These are phyloP conservation scores for Xestoiulus laeticollis DNA, from an alignment of 2,888 invertebrate species.

Conservation along the genomic window DNA sequence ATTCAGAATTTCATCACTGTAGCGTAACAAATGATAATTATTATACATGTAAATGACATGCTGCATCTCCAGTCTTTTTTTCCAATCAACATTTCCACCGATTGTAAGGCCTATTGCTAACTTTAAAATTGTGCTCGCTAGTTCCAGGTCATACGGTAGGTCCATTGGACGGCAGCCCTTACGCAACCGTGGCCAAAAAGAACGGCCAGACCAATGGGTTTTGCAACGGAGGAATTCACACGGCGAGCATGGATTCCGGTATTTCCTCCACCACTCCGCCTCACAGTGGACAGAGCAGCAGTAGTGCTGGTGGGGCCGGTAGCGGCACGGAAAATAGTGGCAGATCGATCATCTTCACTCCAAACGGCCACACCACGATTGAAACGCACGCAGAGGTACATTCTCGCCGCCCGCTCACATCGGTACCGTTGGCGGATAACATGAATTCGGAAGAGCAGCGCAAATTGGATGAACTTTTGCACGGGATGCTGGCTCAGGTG, in stretches of 20 bases:
- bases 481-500: conserved; percentile 87
- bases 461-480: conserved; percentile 79
- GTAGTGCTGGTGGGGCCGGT: conserved; percentile 52
- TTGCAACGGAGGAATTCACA: conserved; percentile 69
- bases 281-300: conserved; percentile 53
- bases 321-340: conserved; percentile 1
- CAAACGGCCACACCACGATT: conserved; percentile 54
- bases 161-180: conserved; percentile 88
- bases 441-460: conserved; percentile 66
- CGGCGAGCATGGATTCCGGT: conserved; percentile 90
- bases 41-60: too few relatives aligned
- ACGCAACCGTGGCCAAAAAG: conserved; percentile 72
- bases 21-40: too few relatives aligned
- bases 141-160: conserved; percentile 74
- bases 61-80: neutral
- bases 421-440: conserved; percentile 63
- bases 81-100: neutral
- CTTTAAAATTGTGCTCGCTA: neutral
- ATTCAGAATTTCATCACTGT: too few relatives aligned
- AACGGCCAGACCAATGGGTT: conserved; percentile 57
- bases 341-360: conserved; percentile 65
- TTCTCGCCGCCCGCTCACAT: conserved; percentile 59
- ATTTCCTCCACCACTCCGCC: conserved; percentile 73
- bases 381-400: conserved; percentile 54
- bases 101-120: neutral